Evolutionary conservation across 2,113 vertebrate genomes (phyloP), one percentile per base, ranked within the genome.

Genomic region (Megalops atlanticus): DNA sequence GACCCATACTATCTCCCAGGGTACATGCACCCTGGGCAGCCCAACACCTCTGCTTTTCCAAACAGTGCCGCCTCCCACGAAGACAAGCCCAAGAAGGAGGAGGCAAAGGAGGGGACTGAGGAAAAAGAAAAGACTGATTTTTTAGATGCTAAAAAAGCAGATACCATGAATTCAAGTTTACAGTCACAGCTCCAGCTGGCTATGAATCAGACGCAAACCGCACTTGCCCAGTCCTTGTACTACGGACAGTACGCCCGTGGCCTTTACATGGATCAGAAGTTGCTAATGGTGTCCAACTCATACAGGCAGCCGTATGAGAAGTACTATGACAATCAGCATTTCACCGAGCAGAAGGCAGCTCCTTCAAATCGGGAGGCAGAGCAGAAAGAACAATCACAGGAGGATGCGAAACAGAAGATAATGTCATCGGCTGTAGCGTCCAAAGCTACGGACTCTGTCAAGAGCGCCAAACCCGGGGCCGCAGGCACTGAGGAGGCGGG

Each of bases 241-340:
- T 99, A 99, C 3, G 98, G 98, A 83, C 98, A 99, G 84, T 99
- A 99, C 85, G 95, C 97, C 35, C 96, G 98, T n/a, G 96, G 97
- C 78, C 94, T 98, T 21, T 97, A 98, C 79, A 94, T 98, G 95
- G 97, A 99, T 92, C 98, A 98, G 92, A 99, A 99, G 88, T 94
- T 97, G 27, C 87, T 99, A 85, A 93, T 99, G 93, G 93, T 95
- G 35, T 95, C 95, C 80, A 97, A 95, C 79, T 92, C 93, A 84
- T 96, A 96, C 76, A 94, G 95, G 40, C 95, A 96, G 82, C 95
- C 95, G 54, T 95, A 94, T 74, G 95, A 97, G 85, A 94, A 95
- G 80, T 98, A 97, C 85, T 98, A 97, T 70, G 97, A 99, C 81
- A 96, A 98, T 87, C 95, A 97, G 87, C 91, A 95, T 81, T 87